These are phyloP conservation scores for Hesperophylax magnus DNA, from an alignment of 1,140 invertebrate genomes.

Conservation along the genomic window DNA sequence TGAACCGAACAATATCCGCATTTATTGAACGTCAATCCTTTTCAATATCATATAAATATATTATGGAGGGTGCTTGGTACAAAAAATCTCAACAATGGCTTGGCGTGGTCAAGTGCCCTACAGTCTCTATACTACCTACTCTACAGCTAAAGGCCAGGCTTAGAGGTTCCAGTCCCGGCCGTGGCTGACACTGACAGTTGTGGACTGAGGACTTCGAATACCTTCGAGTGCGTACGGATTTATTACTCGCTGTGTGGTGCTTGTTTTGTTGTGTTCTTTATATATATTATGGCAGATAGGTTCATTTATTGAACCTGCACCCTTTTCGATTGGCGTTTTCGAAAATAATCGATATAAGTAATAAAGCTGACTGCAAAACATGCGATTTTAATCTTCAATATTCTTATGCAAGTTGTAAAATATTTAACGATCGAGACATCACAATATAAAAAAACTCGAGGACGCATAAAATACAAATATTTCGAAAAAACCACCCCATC, in stretches of 20 bases:
- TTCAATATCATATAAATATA: conserved; percentile 11
- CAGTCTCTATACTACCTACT: neutral
- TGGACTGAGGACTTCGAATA: neutral
- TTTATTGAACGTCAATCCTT: conserved; percentile 29
- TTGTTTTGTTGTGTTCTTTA: conserved; percentile 12
- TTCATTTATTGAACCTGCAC: conserved; percentile 24
- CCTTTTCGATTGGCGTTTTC: neutral
- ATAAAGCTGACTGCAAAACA: too few species aligned
- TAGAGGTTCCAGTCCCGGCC: too few species aligned
- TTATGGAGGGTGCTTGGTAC: conserved; percentile 2
- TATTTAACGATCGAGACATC: too few species aligned
- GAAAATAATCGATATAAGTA: neutral
- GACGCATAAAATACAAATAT: too few species aligned
- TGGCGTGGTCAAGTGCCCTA: neutral
- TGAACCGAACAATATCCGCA: conserved; percentile 1
- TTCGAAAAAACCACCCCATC: too few species aligned
- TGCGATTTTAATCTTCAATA: too few species aligned
- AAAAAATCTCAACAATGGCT: conserved; percentile 10
- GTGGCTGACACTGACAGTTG: conserved; percentile 19
- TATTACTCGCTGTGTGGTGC: conserved; percentile 11
- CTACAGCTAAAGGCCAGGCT: too few species aligned
- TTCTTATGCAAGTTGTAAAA: too few species aligned
- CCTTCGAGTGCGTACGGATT: conserved; percentile 4
- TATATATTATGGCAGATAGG: neutral
- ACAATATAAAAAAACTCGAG: too few species aligned